Base-by-base conservation (phyloP, 2,113 vertebrate genomes). In the Mastomys natalensis region DNA sequence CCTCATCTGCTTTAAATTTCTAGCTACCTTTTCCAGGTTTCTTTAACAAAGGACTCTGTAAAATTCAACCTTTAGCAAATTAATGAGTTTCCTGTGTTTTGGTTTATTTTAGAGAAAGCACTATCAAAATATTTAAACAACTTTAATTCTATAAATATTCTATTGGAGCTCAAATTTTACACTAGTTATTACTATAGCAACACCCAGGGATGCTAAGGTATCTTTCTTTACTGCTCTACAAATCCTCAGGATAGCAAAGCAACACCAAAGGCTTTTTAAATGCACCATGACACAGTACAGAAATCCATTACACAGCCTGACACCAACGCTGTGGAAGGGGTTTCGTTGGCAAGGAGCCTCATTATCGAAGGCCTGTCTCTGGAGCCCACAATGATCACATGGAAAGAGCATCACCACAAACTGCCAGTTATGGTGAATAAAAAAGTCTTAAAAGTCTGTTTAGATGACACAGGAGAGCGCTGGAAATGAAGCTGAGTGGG, bases 51-150 rank as follows among this genome's bases (percentile, higher is more conserved):
- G 13, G 72, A 85, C 40, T 87, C 53, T 43, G 72, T 34, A n/a
- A 95, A 24, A 5, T 51, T 81, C 60, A 86, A 68, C 34, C 88
- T 34, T 92, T 60, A 95, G 31, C 66, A 90, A 90, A 94, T 92
- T 78, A 81, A n/a, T 91, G 62, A 73, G 78, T 90, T 94, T 68
- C 81, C 66, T 95, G 4, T 45, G 66, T 93, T 95, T 92, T 43
- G 11, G 60, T 92, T 95, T 96, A 86, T 96, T 92, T 96, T 64
- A 90, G 43, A 88, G 40, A 53, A 7, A 93, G 17, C 37, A 73
- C 62, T 92, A 95, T 90, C 92, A 93, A 95, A 97, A 93, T 96
- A 90, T 97, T 96, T 93, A 90, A 93, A 90, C 86, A 95, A 95
- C 19, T 91, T 88, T 78, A 85, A 85, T 77, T 89, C 72, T 66